Evolutionary conservation across 2,797 vertebrate genomes (phyloP), one percentile per base, ranked within the genome.

Genomic region (Oophaga sylvatica): DNA sequence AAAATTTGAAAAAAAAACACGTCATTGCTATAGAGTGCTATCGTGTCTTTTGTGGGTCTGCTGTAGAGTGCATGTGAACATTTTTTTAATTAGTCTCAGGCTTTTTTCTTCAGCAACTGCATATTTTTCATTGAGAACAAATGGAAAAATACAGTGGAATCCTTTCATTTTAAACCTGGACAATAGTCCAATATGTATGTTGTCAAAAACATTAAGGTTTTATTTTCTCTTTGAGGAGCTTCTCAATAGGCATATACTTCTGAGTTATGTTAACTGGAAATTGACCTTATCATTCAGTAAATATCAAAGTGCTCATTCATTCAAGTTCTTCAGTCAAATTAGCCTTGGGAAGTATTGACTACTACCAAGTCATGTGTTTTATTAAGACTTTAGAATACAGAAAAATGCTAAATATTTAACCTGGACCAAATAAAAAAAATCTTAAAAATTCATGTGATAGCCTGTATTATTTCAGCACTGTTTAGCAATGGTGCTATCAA

Each of bases 321-420:
- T 62, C 9, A 0, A 9, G 5, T 71, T 31, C 12, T 22, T 57
- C 53, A 19, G n/a, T 22, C 3, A 60, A 75, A 84, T 35, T 41
- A 45, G 56, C 70, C 70, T 45, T 60, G 22, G 56, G 82, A 31
- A n/a, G 1, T n/a, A 45, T 45, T 31, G 68, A 26, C 31, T 35
- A 17, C 8, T 15, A 53, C 71, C 35, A 84, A 84, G 70, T 84
- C 83, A 84, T 75, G 83, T 62, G 59, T 16, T 75, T 35, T n/a
- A 29, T 35, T 22, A 20, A 22, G 19, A 20, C 13, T 62, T 60
- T 26, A 84, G 0, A 20, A 12, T 57, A 59, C 8, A 84, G 8
- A 15, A 20, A 77, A 26, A 62, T 29, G n/a, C 19, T 56, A 29
- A 53, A 20, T n/a, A 0, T 31, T 20, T 19, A 15, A n/a, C 48